Evolutionary conservation across 2,113 vertebrate species (phyloP), one percentile per base, ranked within the genome.

Genomic region (Carlito syrichta): DNA sequence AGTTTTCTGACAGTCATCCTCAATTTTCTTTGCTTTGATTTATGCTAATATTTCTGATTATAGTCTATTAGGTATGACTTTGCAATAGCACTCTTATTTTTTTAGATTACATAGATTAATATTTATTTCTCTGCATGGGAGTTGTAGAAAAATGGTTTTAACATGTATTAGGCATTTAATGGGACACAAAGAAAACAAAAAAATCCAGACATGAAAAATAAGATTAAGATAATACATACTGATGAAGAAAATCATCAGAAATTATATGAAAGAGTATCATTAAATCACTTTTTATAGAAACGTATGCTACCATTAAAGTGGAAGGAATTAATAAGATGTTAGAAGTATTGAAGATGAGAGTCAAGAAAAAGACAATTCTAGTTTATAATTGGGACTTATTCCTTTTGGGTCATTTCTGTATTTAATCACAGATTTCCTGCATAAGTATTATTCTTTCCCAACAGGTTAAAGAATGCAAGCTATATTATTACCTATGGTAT

Each of bases 21-120:
- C 78, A 87, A 52, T 92, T 96, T 86, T 74, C 86, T 91, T 78
- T 79, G 38, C 81, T 93, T 91, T 63, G 82, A 19, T 94, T 79
- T 74, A 78, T 54, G 89, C 22, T 43, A 86, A 95, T 96, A 92
- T 88, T 96, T 96, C 82, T 92, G 71, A 96, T 95, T 78, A 91
- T 71, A 89, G 73, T 50, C 92, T 89, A 58, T 94, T 91, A 94
- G 43, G 17, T 56, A 43, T 32, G 52, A 56, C 89, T 96, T 96
- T 95, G 62, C 8, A 85, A 84, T 6, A 68, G 43, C 38, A 82
- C n/a, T 77, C n/a, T 68, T 94, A 56, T 74, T 84, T 96, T 93
- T 93, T 68, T 40, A 94, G 58, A 82, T 62, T 93, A 85, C 27
- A 66, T 16, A 84, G 40, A 93, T 96, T 86, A 96, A 71, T 84